phyloP scores from a whole-genome alignment of 1,140 invertebrate species.

The Ostrea edulis region DNA sequence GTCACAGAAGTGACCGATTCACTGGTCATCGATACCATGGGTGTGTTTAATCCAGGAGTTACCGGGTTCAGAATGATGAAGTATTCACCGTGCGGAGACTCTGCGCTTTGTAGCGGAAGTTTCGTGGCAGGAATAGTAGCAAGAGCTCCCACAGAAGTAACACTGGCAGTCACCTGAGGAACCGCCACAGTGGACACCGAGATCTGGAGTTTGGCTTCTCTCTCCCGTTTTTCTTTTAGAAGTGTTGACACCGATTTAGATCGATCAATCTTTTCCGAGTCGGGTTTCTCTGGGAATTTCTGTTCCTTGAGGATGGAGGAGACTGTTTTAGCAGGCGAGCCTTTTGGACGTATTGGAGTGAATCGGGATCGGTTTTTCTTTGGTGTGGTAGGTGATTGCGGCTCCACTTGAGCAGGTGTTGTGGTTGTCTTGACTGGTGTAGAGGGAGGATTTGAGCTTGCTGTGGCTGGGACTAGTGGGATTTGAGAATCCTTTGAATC shows the following conservation, averaged over 20 bases:
- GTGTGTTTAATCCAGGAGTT: neutral
- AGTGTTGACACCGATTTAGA: constrained; percentile 63
- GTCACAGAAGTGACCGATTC: constrained; percentile 3
- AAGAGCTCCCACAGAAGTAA: neutral
- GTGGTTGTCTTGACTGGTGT: neutral
- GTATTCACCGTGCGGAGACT: constrained; percentile 26
- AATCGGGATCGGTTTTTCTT: constrained; percentile 64
- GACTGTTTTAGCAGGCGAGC: constrained; percentile 57
- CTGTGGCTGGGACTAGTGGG: neutral
- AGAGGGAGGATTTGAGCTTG: constrained; percentile 10
- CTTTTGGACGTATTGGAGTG: constrained; percentile 68
- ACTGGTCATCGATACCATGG: neutral
- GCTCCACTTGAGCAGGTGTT: neutral
- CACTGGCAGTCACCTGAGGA: neutral
- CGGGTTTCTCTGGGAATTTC: constrained; percentile 42
- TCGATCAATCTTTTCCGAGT: constrained; percentile 58
- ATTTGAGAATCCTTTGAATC: neutral
- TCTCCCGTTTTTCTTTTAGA: constrained; percentile 67
- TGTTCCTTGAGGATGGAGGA: constrained; percentile 59
- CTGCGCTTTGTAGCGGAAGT: constrained; percentile 28
- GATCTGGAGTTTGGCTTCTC: constrained; percentile 58
- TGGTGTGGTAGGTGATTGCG: constrained; percentile 53
- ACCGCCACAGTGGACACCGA: constrained; percentile 48
- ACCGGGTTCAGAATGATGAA: constrained; percentile 42
- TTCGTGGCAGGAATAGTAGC: neutral